Percentiles rank a stretch among this genome's conserved stretches.
Evolutionary conservation across 2,113 vertebrate species (phyloP).

Genomic region (Monarcha castaneiventris): DNA sequence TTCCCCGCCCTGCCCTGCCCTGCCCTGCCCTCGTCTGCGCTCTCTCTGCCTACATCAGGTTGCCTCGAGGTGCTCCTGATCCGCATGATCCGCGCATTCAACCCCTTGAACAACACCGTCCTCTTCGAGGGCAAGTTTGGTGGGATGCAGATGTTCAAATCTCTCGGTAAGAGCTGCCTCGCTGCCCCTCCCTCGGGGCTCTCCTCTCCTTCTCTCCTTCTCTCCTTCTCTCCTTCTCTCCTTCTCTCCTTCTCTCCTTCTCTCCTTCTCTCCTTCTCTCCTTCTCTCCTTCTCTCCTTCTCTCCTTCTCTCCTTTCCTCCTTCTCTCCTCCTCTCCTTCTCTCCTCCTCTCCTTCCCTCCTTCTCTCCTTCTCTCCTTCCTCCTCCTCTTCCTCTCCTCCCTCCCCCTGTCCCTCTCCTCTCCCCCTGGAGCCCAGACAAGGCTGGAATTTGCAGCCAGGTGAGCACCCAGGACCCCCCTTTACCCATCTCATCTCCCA

Average conservation of each 20-base stretch:
- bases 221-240: background rate
- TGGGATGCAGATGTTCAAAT: constrained; percentile 83
- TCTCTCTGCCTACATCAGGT: constrained; percentile 71
- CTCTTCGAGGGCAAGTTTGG: constrained; percentile 89
- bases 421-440: background rate
- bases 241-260: background rate
- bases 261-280: too few relatives aligned
- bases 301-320: background rate
- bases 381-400: background rate
- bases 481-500: fast-evolving
- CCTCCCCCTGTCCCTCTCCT: background rate
- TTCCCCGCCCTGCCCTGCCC: constrained; percentile 29
- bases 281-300: too few relatives aligned
- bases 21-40: constrained; percentile 35
- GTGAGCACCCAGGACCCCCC: background rate
- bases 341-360: too few relatives aligned
- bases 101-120: constrained; percentile 86
- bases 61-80: constrained; percentile 90
- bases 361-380: too few relatives aligned
- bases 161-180: constrained; percentile 77
- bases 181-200: fast-evolving
- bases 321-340: too few relatives aligned
- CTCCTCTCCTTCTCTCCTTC: too few relatives aligned
- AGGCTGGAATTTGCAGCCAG: background rate
- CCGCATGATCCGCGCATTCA: constrained; percentile 86